Evolutionary conservation across 2,888 invertebrate species (phyloP).

Genomic region (Oxyscelio sp.): DNA sequence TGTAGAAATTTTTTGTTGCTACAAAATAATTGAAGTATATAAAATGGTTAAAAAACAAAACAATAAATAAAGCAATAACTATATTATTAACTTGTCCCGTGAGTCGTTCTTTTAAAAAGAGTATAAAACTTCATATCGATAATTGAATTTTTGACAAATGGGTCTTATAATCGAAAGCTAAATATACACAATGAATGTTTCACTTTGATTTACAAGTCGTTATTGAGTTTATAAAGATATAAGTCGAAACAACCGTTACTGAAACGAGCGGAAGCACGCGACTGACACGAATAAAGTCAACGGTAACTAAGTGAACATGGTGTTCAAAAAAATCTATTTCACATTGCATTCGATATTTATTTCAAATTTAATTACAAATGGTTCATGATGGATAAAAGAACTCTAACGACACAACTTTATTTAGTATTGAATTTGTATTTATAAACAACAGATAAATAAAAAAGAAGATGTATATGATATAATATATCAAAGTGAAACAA

Average conservation of each 20-base stretch:
- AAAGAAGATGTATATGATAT: no score
- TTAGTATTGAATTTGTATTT: no score
- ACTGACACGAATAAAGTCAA: slow-evolving; percentile 76
- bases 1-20: no score
- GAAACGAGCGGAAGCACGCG: slow-evolving; percentile 74
- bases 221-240: slow-evolving; percentile 71
- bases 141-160: slow-evolving; percentile 66
- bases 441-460: no score
- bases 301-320: slow-evolving; percentile 69
- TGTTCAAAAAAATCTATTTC: slow-evolving; percentile 56
- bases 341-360: slow-evolving; percentile 63
- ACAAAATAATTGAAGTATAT: slow-evolving; percentile 5
- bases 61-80: slow-evolving; percentile 28
- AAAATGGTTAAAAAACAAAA: slow-evolving; percentile 17
- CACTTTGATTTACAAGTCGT: slow-evolving; percentile 65
- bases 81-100: slow-evolving; percentile 46
- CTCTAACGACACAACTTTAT: background rate
- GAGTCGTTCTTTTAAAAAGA: slow-evolving; percentile 16
- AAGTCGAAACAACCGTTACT: slow-evolving; percentile 73
- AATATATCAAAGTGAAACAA: no score
- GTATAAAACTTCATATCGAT: slow-evolving; percentile 28
- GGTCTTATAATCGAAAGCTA: slow-evolving; percentile 38
- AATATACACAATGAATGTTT: slow-evolving; percentile 59
- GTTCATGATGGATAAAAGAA: slow-evolving; percentile 14
- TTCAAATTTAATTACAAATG: slow-evolving; percentile 57